These are phyloP conservation scores for Darevskia nairensis DNA, from an alignment of 2,797 vertebrate genomes.

Conservation along the genomic window DNA sequence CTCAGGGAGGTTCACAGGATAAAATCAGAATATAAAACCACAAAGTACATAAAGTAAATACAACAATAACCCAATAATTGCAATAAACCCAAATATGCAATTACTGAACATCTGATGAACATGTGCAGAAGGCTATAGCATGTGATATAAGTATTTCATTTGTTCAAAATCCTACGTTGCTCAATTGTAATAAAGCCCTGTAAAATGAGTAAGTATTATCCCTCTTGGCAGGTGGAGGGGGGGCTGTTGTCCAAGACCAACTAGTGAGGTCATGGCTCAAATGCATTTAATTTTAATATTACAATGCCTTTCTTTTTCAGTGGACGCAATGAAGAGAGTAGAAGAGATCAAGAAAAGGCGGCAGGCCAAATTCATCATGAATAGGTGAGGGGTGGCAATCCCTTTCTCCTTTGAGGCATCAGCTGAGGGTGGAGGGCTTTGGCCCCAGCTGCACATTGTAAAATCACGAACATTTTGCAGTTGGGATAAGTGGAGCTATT, in stretches of 20 bases:
- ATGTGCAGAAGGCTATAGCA: not conserved
- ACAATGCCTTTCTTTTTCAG: slow-evolving; percentile 75
- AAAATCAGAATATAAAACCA: too few species aligned
- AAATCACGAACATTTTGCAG: not conserved
- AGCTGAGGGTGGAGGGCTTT: not conserved
- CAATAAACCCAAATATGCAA: not conserved
- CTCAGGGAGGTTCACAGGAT: too few species aligned
- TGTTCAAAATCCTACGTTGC: not conserved
- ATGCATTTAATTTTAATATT: not conserved
- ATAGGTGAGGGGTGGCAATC: slow-evolving; percentile 83
- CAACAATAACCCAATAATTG: too few species aligned
- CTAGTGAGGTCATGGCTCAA: not conserved
- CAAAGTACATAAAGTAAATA: too few species aligned
- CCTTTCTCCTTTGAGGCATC: not conserved
- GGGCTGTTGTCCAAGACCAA: not conserved
- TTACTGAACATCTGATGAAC: not conserved
- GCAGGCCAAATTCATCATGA: slow-evolving; percentile 93
- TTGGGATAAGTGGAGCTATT: too few species aligned
- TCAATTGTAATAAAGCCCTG: not conserved
- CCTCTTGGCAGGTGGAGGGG: not conserved
- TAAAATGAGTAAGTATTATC: not conserved
- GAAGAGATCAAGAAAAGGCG: slow-evolving; percentile 93
- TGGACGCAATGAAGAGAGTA: slow-evolving; percentile 94
- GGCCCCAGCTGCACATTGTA: too few species aligned
- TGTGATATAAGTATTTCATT: not conserved